Conservation (phyloP, 2,888 invertebrate genomes). For the Philopedon plagiatum region DNA sequence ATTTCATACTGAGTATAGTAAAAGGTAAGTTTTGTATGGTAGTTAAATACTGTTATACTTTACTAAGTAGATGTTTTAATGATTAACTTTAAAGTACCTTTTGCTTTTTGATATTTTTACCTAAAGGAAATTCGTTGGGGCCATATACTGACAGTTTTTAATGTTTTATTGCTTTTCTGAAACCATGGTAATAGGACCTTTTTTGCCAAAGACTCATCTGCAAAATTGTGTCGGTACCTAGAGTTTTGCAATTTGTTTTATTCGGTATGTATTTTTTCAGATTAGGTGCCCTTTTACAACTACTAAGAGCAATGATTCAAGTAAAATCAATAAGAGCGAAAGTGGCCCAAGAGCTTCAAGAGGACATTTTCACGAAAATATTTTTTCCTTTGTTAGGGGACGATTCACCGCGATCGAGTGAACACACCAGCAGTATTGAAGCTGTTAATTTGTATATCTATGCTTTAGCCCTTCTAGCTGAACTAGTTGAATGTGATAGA, state of each 20-base stretch:
- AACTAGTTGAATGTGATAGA: slow-evolving; percentile 68
- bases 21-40: slow-evolving; percentile 33
- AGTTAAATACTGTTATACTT: neutral
- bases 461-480: slow-evolving; percentile 69
- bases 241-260: too few relatives aligned
- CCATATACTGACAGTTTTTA: too few relatives aligned
- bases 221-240: too few relatives aligned
- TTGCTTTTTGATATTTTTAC: too few relatives aligned
- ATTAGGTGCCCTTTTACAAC: slow-evolving; percentile 69
- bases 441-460: slow-evolving; percentile 69
- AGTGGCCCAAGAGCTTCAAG: slow-evolving; percentile 66
- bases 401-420: slow-evolving; percentile 52
- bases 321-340: slow-evolving; percentile 58
- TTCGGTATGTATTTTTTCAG: slow-evolving; percentile 48
- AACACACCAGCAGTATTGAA: slow-evolving; percentile 56
- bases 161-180: too few relatives aligned
- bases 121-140: too few relatives aligned
- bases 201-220: too few relatives aligned
- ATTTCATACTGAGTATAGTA: slow-evolving; percentile 60
- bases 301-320: slow-evolving; percentile 68
- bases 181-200: too few relatives aligned
- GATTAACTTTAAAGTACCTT: too few relatives aligned
- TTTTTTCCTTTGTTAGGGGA: slow-evolving; percentile 67
- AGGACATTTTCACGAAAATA: slow-evolving; percentile 66
- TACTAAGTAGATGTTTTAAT: too few relatives aligned